Evolutionary conservation across 2,888 invertebrate genomes (phyloP), one percentile per base, ranked within the genome.

Genomic region (Ctena decussata): DNA sequence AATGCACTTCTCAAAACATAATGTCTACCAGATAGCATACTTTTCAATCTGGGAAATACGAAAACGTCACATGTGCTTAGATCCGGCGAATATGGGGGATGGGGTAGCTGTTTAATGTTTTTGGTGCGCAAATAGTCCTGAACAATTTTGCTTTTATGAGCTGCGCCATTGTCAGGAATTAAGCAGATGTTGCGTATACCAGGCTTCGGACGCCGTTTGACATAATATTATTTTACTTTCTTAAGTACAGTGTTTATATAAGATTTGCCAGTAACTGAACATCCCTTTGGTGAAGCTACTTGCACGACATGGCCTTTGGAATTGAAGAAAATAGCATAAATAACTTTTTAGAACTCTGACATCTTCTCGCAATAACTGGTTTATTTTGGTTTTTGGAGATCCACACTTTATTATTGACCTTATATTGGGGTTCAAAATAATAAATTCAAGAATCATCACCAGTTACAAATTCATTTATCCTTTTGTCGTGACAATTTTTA

Each of bases 401-500:
- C 73, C 73, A 73, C 46, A n/a, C 39, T 73, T 46, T 73, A 27
- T 73, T 41, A 11, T 46, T 27, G 8, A 73, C 73, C 27, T 32
- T n/a, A 27, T 46, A 18, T n/a, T 73, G 73, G 6, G 46, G 73
- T 41, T 73, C 73, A 44, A 46, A 46, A 15, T 30, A 39, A 49
- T 46, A 41, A 5, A 24, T 44, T 35, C 44, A 24, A 30, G 46
- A 24, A 2, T 44, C 73, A 44, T 73, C 73, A 24, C 44, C 73
- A n/a, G 73, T 24, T n/a, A 44, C 24, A 2, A 46, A n/a, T 30
- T 46, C 73, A 73, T 6, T 15, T 27, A 73, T 39, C 8, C 8
- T 44, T 21, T 41, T 44, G 27, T 73, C 27, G 15, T 73, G n/a
- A 46, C 27, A 44, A 30, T n/a, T 44, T 73, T 41, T 46, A 41